A percentile compares a stretch with the other conserved stretches of the same genome.
Conservation (phyloP, 2,113 vertebrate genomes). For the Entomyzon cyanotis region DNA sequence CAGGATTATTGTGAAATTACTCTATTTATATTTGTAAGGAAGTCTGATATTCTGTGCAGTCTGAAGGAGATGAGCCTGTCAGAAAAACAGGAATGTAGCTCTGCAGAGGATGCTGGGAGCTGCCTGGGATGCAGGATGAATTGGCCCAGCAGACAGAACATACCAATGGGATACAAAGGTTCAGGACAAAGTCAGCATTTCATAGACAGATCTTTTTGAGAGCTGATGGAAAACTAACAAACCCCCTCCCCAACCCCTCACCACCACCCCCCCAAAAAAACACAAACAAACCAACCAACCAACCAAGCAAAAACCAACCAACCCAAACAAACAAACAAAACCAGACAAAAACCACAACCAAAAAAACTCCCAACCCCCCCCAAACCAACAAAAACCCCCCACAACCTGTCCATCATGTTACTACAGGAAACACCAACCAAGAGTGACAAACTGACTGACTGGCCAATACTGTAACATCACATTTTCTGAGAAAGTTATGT, state of each 20-base stretch:
- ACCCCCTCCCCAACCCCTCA: background rate
- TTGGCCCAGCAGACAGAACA: background rate
- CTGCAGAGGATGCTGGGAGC: background rate
- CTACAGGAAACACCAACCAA: background rate
- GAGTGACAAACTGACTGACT: background rate
- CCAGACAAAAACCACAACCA: background rate
- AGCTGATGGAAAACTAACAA: background rate
- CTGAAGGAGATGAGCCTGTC: background rate
- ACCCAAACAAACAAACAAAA: background rate
- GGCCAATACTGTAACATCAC: background rate
- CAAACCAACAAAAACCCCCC: background rate
- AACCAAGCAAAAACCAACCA: background rate
- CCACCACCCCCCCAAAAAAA: background rate
- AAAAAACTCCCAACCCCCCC: accelerated
- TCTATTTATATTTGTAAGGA: background rate
- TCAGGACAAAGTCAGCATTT: background rate
- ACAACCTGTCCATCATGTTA: background rate
- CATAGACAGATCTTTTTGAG: background rate
- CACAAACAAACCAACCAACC: background rate
- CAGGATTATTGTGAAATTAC: background rate
- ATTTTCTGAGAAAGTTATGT: background rate
- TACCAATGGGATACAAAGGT: background rate
- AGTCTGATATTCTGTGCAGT: background rate
- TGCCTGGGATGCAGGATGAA: background rate
- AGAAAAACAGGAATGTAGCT: background rate